A percentile compares a stretch with the other conserved stretches of the same genome.
These are phyloP conservation scores for Zosterops pallidus DNA, from an alignment of 2,113 vertebrate species.

Conservation along the genomic window DNA sequence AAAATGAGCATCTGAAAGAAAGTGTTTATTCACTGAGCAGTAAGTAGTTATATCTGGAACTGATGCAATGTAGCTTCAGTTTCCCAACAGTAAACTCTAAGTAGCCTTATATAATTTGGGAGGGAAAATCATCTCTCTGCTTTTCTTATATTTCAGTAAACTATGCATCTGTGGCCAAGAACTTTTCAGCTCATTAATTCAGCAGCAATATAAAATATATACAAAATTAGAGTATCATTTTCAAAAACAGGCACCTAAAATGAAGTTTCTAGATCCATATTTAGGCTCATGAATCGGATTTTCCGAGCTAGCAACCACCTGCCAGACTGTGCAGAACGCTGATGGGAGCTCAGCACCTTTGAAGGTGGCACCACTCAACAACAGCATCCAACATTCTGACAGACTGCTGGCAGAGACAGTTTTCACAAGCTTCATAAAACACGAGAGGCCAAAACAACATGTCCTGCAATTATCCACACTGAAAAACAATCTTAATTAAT, in stretches of 20 bases:
- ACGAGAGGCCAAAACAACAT: background rate
- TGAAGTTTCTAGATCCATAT: background rate
- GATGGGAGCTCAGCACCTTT: background rate
- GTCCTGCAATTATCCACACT: background rate
- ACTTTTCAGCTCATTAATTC: constrained; percentile 57
- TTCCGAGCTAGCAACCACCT: background rate
- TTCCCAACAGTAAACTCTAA: constrained; percentile 3
- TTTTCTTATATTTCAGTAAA: constrained; percentile 44
- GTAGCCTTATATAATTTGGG: constrained; percentile 18
- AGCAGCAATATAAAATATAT: background rate
- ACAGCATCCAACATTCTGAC: constrained; percentile 24
- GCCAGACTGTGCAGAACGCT: background rate
- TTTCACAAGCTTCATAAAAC: background rate
- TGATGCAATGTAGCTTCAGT: background rate
- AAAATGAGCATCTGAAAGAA: background rate
- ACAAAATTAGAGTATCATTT: constrained; percentile 8
- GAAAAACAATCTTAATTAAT: constrained; percentile 23
- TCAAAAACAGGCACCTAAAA: constrained; percentile 3
- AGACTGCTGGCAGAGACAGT: background rate
- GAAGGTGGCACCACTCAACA: background rate
- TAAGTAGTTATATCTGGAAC: background rate
- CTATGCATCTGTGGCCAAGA: background rate
- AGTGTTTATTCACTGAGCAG: background rate
- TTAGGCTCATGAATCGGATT: constrained; percentile 20
- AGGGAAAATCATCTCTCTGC: background rate